Evolutionary conservation across 2,113 vertebrate species (phyloP), one percentile per base, ranked within the genome.

Genomic region (Scopus umbretta): DNA sequence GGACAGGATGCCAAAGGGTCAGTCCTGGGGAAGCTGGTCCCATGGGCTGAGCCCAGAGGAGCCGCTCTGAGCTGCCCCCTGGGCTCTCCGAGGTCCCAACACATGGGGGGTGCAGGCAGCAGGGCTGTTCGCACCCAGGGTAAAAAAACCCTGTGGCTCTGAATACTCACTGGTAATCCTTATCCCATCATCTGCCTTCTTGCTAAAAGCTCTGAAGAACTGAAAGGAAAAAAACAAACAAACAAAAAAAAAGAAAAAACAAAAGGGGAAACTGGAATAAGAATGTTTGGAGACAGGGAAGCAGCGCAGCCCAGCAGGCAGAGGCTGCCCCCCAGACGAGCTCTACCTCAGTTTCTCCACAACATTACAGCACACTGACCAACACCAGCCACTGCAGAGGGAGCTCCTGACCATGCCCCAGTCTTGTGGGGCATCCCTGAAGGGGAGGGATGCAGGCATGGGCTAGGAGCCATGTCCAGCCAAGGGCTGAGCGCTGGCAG

Each of bases 141-240:
- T 7, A 72, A 86, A 88, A 92, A 42, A 59, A 13, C 3, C 25
- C 19, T 1, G 0, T 2, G 12, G 59, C 23, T 85, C 58, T 13
- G 15, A 67, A 92, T 91, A 98, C 98, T 91, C 98, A 99, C 99
- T 98, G 97, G 52, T 70, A 8, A 98, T 65, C 12, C 80, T 11
- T 66, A 95, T 61, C 80, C 98, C 99, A 15, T 92, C 81, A 34
- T 97, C 97, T 19, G 92, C 87, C 8, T 88, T 94, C 80, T 97
- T 97, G 91, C 98, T 98, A 92, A 98, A 99, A 50, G 98, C 98
- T 91, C 98, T 98, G 94, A 99, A 99, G 97, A 99, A 99, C 99
- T 99, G 97, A 58, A 97, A 97, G 82, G 23, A 18, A 15, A 40
- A 19, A 63, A 62, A n/a, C n/a, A n/a, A n/a, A n/a, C n/a, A n/a